Percentiles rank a stretch among this genome's conserved stretches.
Evolutionary conservation across 2,888 invertebrate genomes (phyloP).

Genomic region (Odontomyia ornata): DNA sequence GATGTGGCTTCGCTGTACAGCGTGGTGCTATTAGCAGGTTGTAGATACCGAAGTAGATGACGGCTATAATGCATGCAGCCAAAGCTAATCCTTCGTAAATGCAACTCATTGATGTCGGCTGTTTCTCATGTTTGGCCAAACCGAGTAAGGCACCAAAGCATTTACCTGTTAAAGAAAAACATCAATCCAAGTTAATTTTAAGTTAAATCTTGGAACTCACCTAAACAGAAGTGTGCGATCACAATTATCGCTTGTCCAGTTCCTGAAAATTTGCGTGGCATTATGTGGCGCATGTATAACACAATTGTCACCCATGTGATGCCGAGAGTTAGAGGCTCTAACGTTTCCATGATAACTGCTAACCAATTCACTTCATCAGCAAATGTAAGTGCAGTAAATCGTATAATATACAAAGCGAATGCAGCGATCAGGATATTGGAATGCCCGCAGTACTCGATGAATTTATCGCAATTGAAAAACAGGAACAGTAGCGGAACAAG

Average conservation of each 20-base stretch:
- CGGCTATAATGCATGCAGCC: constrained; percentile 72
- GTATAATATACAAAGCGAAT: constrained; percentile 81
- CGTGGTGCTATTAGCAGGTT: constrained; percentile 78
- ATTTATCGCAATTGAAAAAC: constrained; percentile 74
- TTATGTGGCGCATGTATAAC: constrained; percentile 81
- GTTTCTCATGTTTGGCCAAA: constrained; percentile 63
- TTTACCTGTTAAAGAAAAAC: constrained; percentile 67
- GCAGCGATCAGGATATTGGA: constrained; percentile 84
- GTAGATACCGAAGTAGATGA: constrained; percentile 76
- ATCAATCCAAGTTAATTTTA: not conserved
- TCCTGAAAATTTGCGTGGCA: constrained; percentile 79
- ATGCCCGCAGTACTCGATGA: constrained; percentile 83
- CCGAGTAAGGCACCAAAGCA: constrained; percentile 77
- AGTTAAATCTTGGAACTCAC: constrained; percentile 59
- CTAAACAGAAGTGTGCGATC: constrained; percentile 80
- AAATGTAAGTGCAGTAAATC: constrained; percentile 73
- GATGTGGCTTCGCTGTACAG: constrained; percentile 74
- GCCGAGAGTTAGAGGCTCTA: constrained; percentile 80
- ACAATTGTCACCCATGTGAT: constrained; percentile 83
- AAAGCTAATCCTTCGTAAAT: constrained; percentile 74
- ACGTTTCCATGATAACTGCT: constrained; percentile 74
- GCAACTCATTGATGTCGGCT: constrained; percentile 53
- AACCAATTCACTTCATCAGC: constrained; percentile 69
- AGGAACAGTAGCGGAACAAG: constrained; percentile 57
- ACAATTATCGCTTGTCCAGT: constrained; percentile 82